Conservation (phyloP, 2,113 vertebrate species). For the Cavia porcellus region DNA sequence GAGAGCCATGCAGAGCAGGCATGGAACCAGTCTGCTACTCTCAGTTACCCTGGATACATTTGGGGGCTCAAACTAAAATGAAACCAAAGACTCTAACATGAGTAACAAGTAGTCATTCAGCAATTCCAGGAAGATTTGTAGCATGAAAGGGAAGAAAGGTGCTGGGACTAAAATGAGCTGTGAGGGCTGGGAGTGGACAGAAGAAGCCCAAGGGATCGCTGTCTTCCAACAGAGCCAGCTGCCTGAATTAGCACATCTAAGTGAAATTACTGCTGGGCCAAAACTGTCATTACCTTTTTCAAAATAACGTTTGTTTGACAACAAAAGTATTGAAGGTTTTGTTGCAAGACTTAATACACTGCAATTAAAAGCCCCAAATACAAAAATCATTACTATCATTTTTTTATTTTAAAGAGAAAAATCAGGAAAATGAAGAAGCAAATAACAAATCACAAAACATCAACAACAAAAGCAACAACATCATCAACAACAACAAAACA, state of each 20-base stretch:
- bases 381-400: background rate
- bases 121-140: conserved; percentile 59
- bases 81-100: conserved; percentile 63
- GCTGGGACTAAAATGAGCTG: background rate
- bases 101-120: background rate
- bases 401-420: background rate
- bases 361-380: background rate
- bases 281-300: background rate
- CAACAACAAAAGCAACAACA: no score
- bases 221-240: background rate
- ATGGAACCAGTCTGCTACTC: background rate
- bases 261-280: background rate
- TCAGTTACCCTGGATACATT: background rate
- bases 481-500: no score
- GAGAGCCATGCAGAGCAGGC: no score
- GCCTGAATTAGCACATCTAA: background rate
- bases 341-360: background rate
- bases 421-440: no score
- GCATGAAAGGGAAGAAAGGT: conserved; percentile 37
- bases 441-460: no score
- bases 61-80: conserved; percentile 21
- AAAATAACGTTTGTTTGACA: background rate
- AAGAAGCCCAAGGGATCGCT: background rate
- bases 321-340: background rate
- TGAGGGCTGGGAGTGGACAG: background rate